Conservation (phyloP, 2,113 vertebrate species). For the Plestiodon gilberti region DNA sequence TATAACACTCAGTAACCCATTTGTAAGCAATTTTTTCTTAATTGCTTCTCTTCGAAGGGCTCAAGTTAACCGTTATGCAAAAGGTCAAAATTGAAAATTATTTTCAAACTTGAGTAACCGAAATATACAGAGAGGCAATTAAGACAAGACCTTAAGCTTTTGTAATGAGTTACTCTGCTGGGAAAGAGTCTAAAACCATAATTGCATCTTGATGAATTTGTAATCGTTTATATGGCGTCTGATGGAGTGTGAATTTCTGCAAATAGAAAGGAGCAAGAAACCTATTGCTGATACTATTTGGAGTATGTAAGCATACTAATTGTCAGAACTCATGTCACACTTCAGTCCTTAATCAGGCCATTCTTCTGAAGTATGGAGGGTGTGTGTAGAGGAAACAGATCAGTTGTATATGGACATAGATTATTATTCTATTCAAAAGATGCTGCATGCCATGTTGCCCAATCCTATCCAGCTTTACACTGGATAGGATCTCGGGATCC, state of each 20-base stretch:
- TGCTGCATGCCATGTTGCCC: background rate
- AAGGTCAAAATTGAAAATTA: constrained; percentile 38
- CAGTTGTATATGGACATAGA: background rate
- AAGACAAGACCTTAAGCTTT: constrained; percentile 41
- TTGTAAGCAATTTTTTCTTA: background rate
- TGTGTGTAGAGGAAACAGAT: background rate
- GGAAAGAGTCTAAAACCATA: constrained; percentile 31
- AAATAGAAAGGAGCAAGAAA: background rate
- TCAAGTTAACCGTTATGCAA: constrained; percentile 22
- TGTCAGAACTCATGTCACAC: background rate
- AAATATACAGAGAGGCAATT: background rate
- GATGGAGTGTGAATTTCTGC: constrained; percentile 13
- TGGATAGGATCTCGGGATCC: too few species aligned
- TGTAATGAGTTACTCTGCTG: background rate
- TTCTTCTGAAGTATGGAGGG: background rate
- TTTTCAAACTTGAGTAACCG: constrained; percentile 28
- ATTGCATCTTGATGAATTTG: background rate
- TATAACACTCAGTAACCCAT: constrained; percentile 18
- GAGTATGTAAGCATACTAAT: background rate
- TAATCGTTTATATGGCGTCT: background rate
- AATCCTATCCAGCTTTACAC: too few species aligned
- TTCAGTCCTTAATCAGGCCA: background rate
- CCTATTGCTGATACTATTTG: background rate
- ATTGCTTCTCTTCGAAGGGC: background rate
- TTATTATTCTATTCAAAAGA: background rate